phyloP scores from a whole-genome alignment of 2,797 vertebrate genomes.

The Acestrorhynchus altus region DNA sequence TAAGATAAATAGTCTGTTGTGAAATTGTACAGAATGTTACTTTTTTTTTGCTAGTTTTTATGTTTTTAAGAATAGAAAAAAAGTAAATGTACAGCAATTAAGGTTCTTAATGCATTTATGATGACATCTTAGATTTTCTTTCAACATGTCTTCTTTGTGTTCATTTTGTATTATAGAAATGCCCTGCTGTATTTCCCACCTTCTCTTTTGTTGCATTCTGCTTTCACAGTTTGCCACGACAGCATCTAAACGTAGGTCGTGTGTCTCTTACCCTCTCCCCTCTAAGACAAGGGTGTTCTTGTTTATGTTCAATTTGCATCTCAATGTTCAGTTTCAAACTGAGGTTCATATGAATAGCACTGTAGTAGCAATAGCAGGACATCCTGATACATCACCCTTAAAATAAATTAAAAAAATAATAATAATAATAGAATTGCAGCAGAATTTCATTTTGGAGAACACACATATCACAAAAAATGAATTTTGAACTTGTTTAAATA shows the following conservation, averaged over 20 bases:
- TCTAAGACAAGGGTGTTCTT: not conserved
- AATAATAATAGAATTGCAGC: no score
- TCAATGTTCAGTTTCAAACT: not conserved
- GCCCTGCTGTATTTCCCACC: slow-evolving; percentile 9
- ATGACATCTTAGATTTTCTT: not conserved
- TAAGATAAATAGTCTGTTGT: not conserved
- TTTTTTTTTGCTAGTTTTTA: not conserved
- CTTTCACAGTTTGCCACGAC: slow-evolving; percentile 9
- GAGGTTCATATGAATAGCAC: no score
- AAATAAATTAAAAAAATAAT: no score
- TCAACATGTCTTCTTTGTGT: slow-evolving; percentile 7
- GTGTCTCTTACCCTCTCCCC: not conserved
- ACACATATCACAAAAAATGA: no score
- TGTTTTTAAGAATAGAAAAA: not conserved
- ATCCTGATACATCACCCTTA: no score
- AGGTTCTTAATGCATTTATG: not conserved
- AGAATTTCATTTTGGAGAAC: no score
- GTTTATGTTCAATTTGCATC: not conserved
- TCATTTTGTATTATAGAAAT: slow-evolving; percentile 13
- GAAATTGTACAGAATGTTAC: not conserved
- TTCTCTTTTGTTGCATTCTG: slow-evolving; percentile 25
- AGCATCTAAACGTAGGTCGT: slow-evolving; percentile 38
- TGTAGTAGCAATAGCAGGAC: no score
- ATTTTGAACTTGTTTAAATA: no score
- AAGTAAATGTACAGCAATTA: not conserved